Conservation (phyloP, 2,113 vertebrate genomes). For the Rhizomys pruinosus region DNA sequence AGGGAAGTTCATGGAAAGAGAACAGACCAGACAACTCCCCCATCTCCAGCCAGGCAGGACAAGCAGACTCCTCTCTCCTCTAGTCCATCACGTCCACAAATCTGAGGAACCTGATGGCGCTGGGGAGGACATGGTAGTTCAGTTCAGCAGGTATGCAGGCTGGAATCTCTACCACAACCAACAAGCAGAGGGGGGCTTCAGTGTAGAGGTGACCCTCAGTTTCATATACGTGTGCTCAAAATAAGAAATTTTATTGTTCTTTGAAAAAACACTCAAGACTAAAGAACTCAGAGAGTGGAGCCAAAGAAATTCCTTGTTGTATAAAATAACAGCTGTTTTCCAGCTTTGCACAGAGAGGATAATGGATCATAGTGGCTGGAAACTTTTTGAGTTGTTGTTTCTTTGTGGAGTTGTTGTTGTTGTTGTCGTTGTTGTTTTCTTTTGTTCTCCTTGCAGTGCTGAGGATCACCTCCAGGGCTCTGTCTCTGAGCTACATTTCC, state of each 20-base stretch:
- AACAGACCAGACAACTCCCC: neutral
- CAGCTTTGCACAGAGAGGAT: neutral
- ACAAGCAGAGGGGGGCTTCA: neutral
- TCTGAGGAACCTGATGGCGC: neutral
- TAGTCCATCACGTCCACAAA: neutral
- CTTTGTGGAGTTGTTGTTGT: neutral
- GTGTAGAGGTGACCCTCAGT: neutral
- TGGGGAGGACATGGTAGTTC: neutral
- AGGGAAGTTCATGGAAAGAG: neutral
- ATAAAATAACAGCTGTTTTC: neutral
- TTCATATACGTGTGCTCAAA: rapidly evolving
- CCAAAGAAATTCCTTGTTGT: too few relatives aligned
- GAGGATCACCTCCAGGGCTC: neutral
- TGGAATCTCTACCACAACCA: too few relatives aligned
- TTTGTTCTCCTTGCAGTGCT: neutral
- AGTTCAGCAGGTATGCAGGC: neutral
- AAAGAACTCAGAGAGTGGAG: neutral
- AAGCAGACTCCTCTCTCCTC: neutral
- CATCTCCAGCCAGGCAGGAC: neutral
- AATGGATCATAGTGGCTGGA: neutral
- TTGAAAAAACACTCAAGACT: neutral
- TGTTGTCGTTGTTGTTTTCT: too few relatives aligned
- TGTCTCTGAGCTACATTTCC: neutral
- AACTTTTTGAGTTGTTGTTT: neutral
- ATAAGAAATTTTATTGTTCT: neutral